phyloP scores from a whole-genome alignment of 2,797 vertebrate species.

The Anniella stebbinsi region DNA sequence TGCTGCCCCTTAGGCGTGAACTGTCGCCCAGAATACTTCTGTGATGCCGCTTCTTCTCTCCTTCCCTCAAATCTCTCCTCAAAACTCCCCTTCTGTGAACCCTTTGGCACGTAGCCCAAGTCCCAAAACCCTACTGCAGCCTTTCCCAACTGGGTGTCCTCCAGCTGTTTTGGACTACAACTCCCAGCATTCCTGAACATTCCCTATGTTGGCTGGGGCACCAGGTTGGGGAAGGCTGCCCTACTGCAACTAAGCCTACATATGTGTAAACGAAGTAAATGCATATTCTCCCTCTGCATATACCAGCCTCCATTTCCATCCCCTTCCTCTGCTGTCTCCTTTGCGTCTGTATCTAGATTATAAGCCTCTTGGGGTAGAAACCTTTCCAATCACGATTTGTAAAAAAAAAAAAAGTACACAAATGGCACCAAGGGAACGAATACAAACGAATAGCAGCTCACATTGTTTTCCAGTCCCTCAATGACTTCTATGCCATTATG shows the following conservation, averaged over 20 bases:
- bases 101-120: not conserved
- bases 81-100: not conserved
- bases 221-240: too few relatives aligned
- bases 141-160: not conserved
- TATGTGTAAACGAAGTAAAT: not conserved
- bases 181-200: too few relatives aligned
- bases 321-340: not conserved
- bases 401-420: not conserved
- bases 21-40: not conserved
- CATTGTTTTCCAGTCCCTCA: constrained; percentile 97
- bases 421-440: not conserved
- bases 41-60: not conserved
- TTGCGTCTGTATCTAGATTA: not conserved
- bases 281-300: not conserved
- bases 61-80: not conserved
- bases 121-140: not conserved
- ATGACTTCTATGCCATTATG: constrained; percentile 98
- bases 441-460: constrained; percentile 77
- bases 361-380: not conserved
- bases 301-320: not conserved
- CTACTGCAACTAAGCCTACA: not conserved
- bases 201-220: too few relatives aligned
- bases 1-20: not conserved
- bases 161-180: not conserved
- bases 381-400: not conserved